A percentile compares a stretch with the other conserved stretches of the same genome.
These are phyloP conservation scores for Chaenogobius annularis DNA, from an alignment of 2,113 vertebrate genomes.

Conservation along the genomic window DNA sequence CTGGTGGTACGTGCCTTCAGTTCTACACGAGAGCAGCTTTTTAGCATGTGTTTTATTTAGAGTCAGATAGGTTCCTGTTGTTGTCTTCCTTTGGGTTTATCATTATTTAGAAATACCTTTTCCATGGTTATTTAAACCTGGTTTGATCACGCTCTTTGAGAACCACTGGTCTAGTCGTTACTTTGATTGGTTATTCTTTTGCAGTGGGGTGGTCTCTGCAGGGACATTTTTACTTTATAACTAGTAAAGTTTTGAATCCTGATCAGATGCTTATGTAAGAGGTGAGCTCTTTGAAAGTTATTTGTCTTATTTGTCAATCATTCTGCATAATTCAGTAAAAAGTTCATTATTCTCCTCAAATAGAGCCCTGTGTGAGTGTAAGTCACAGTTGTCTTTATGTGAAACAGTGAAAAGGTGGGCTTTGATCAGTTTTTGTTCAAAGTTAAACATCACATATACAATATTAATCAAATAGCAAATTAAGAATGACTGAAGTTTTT, in stretches of 20 bases:
- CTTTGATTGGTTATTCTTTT: too few relatives aligned
- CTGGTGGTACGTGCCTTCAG: too few relatives aligned
- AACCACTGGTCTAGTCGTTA: too few relatives aligned
- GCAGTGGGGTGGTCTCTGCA: too few relatives aligned
- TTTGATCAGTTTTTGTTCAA: conserved; percentile 5
- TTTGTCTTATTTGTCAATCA: neutral
- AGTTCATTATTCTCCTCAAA: conserved; percentile 1
- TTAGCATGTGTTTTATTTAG: too few relatives aligned
- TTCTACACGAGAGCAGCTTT: too few relatives aligned
- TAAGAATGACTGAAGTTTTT: neutral
- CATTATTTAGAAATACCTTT: too few relatives aligned
- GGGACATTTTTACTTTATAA: neutral
- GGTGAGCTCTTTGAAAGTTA: neutral
- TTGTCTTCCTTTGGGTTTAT: too few relatives aligned
- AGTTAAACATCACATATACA: neutral
- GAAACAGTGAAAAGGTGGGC: neutral
- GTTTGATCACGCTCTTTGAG: too few relatives aligned
- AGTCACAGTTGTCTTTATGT: neutral
- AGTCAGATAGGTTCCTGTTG: too few relatives aligned
- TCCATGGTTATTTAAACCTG: too few relatives aligned
- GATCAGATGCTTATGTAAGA: neutral
- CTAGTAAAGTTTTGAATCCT: neutral
- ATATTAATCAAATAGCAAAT: conserved; percentile 7
- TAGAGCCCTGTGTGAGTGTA: neutral
- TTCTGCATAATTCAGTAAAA: neutral